These are phyloP conservation scores for Syritta pipiens DNA, from an alignment of 2,888 invertebrate species.

Conservation along the genomic window DNA sequence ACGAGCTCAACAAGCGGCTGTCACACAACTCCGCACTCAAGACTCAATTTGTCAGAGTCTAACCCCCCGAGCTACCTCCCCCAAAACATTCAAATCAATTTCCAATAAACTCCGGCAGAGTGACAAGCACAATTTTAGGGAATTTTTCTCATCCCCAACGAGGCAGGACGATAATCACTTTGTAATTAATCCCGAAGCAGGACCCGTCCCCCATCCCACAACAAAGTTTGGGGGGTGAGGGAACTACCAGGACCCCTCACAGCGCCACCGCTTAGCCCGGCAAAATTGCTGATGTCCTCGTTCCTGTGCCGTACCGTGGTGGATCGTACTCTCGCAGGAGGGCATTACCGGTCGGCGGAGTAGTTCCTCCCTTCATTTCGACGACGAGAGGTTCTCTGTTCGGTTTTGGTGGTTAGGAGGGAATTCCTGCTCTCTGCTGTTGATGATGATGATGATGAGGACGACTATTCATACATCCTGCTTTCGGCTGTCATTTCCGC, in stretches of 20 bases:
- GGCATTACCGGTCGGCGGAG: no score
- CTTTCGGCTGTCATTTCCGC: conserved; percentile 74
- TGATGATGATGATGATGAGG: conserved; percentile 63
- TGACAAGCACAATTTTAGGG: no score
- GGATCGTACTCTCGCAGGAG: conserved; percentile 33
- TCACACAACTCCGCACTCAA: no score
- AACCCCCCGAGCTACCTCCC: no score
- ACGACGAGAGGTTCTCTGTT: no score
- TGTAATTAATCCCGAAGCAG: conserved; percentile 24
- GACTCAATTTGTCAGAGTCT: no score
- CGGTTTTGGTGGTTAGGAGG: neutral
- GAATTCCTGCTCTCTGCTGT: conserved; percentile 40
- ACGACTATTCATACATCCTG: conserved; percentile 68
- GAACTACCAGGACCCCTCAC: neutral
- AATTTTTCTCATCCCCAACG: neutral
- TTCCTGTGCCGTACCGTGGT: conserved; percentile 23
- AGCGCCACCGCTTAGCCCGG: conserved; percentile 21
- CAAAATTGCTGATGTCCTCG: conserved; percentile 62
- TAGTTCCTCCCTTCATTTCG: no score
- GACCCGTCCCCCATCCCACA: neutral
- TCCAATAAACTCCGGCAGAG: no score
- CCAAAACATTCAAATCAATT: no score
- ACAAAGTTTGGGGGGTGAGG: no score
- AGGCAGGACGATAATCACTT: conserved; percentile 14
- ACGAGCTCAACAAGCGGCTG: no score